Percentiles rank a stretch among this genome's conserved stretches.
phyloP scores from a whole-genome alignment of 2,888 invertebrate genomes.

The Stratiomys singularior region DNA sequence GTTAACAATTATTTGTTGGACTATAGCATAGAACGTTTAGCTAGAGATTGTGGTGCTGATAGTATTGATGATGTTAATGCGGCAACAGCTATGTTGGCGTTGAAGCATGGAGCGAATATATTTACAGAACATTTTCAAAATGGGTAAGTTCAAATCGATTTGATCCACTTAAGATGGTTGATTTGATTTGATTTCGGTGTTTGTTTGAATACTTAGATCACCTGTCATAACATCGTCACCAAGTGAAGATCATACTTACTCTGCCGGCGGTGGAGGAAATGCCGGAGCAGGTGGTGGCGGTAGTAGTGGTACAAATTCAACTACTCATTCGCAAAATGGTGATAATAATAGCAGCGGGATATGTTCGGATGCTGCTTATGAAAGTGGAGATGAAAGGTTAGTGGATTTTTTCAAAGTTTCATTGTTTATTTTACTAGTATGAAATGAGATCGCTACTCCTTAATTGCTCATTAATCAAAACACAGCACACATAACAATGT shows the following conservation, averaged over 20 bases:
- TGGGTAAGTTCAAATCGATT: conserved; percentile 57
- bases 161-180: not conserved
- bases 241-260: conserved; percentile 94
- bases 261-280: conserved; percentile 68
- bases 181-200: not conserved
- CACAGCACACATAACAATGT: no score
- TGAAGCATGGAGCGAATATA: conserved; percentile 84
- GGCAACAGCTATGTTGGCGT: conserved; percentile 87
- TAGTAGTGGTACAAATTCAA: conserved; percentile 38
- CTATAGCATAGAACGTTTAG: conserved; percentile 57
- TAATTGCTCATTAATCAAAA: no score
- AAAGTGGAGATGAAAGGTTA: conserved; percentile 69
- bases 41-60: conserved; percentile 66
- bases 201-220: conserved; percentile 55
- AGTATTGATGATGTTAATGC: conserved; percentile 82
- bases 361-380: conserved; percentile 70
- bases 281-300: conserved; percentile 53
- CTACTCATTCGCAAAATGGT: conserved; percentile 54
- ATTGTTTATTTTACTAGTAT: no score
- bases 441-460: no score
- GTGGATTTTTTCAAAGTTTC: no score
- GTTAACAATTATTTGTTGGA: conserved; percentile 1
- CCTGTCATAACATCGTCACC: conserved; percentile 85
- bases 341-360: conserved; percentile 65
- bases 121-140: conserved; percentile 65